Conservation (phyloP, 2,797 vertebrate species). For the Enteromius unitaeniatus region DNA sequence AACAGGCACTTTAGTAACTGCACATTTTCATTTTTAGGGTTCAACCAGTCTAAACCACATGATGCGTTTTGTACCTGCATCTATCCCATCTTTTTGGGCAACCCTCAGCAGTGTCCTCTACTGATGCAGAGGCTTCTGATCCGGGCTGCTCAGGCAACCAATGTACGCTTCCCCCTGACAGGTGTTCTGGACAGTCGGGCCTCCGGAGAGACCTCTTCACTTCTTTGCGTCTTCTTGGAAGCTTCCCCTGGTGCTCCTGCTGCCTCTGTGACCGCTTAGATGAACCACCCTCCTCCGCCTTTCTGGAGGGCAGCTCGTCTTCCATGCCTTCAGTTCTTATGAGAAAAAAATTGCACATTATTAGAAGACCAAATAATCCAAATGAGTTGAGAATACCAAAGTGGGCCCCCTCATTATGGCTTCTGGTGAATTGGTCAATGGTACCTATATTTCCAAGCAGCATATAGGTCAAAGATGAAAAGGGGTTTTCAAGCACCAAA, state of each 20-base stretch:
- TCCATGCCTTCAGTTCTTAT: slow-evolving; percentile 73
- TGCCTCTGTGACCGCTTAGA: slow-evolving; percentile 66
- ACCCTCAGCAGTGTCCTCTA: slow-evolving; percentile 72
- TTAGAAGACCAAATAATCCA: background rate
- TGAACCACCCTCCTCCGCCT: slow-evolving; percentile 54
- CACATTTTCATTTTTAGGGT: slow-evolving; percentile 27
- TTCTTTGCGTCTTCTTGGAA: slow-evolving; percentile 76
- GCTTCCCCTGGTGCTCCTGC: slow-evolving; percentile 69
- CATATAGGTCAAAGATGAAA: background rate
- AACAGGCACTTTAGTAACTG: slow-evolving; percentile 12
- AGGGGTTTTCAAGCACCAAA: background rate
- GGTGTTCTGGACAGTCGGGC: slow-evolving; percentile 72
- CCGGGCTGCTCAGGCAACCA: slow-evolving; percentile 76
- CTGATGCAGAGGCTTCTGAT: slow-evolving; percentile 67
- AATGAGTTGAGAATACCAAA: background rate
- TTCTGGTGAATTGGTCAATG: background rate
- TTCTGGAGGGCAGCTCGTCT: slow-evolving; percentile 48
- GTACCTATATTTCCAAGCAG: background rate
- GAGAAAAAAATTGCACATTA: background rate
- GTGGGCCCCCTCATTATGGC: background rate
- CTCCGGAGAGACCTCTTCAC: slow-evolving; percentile 71
- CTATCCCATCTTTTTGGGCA: slow-evolving; percentile 78
- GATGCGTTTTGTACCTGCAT: slow-evolving; percentile 62
- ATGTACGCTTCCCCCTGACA: slow-evolving; percentile 67
- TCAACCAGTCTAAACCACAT: background rate